Evolutionary conservation across 2,888 invertebrate genomes (phyloP).

Genomic region (Mechanitis mazaeus): DNA sequence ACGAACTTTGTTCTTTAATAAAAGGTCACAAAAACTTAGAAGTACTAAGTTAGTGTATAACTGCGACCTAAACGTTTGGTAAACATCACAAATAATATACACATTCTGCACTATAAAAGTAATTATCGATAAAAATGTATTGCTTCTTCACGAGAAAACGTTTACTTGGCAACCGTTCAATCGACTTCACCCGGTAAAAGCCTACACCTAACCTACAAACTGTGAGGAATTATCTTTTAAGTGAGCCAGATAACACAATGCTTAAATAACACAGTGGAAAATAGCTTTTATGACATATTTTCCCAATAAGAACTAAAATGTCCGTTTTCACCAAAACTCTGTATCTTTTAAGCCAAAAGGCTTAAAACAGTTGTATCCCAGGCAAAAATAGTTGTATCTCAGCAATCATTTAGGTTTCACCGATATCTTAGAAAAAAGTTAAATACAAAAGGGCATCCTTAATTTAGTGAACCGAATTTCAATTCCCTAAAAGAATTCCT

Average conservation of each 20-base stretch:
- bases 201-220: conserved; percentile 13
- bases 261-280: neutral
- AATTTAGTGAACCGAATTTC: too few species aligned
- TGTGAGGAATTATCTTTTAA: conserved; percentile 20
- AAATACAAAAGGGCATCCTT: too few species aligned
- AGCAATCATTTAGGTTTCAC: too few species aligned
- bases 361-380: too few species aligned
- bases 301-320: too few species aligned
- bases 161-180: conserved; percentile 27
- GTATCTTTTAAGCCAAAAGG: too few species aligned
- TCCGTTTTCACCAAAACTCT: too few species aligned
- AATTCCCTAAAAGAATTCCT: too few species aligned
- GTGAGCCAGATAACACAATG: conserved; percentile 9
- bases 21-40: too few species aligned
- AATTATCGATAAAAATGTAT: conserved; percentile 22
- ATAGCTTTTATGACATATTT: conserved; percentile 10
- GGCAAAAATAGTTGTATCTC: too few species aligned
- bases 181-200: conserved; percentile 7
- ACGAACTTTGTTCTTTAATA: too few species aligned
- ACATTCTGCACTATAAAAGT: conserved; percentile 4
- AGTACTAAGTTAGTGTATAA: neutral
- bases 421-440: too few species aligned
- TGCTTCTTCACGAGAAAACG: conserved; percentile 21
- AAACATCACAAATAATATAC: neutral
- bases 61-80: neutral